Evolutionary conservation across 2,113 vertebrate species (phyloP).

Genomic region (Nansenia antarctica): DNA sequence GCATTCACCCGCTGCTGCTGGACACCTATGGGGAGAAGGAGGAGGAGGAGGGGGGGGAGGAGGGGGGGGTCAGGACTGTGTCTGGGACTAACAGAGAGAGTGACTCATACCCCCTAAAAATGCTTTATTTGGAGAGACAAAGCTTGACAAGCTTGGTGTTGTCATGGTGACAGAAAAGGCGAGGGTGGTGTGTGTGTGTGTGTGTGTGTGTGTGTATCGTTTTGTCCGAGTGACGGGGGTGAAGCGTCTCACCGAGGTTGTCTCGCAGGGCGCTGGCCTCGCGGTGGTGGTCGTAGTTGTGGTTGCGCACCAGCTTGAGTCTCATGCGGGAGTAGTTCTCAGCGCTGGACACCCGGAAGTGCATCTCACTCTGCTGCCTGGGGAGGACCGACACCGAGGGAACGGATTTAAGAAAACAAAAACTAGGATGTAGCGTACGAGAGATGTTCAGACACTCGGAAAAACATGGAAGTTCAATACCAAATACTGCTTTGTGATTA

Average conservation of each 20-base stretch:
- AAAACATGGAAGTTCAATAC: background rate
- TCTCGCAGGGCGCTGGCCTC: slow-evolving; percentile 95
- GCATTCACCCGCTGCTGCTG: slow-evolving; percentile 81
- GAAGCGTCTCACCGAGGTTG: slow-evolving; percentile 84
- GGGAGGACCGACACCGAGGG: slow-evolving; percentile 29
- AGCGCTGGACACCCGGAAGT: slow-evolving; percentile 92
- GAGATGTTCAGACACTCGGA: background rate
- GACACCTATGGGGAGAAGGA: slow-evolving; percentile 71
- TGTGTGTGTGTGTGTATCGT: background rate
- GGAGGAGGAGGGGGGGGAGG: background rate
- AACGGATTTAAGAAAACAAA: background rate
- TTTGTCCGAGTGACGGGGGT: background rate
- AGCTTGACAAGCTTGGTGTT: background rate
- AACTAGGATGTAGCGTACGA: background rate
- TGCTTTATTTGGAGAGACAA: no score
- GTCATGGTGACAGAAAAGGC: background rate
- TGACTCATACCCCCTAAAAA: background rate
- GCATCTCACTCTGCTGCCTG: slow-evolving; percentile 80
- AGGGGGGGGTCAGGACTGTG: background rate
- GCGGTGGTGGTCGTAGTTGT: slow-evolving; percentile 85
- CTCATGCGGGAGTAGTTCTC: slow-evolving; percentile 98
- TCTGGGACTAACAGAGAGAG: background rate
- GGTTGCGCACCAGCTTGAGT: slow-evolving; percentile 90
- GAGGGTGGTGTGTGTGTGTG: background rate
- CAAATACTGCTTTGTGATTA: background rate